These are phyloP conservation scores for Thunnus albacares DNA, from an alignment of 2,797 vertebrate species.

Conservation along the genomic window DNA sequence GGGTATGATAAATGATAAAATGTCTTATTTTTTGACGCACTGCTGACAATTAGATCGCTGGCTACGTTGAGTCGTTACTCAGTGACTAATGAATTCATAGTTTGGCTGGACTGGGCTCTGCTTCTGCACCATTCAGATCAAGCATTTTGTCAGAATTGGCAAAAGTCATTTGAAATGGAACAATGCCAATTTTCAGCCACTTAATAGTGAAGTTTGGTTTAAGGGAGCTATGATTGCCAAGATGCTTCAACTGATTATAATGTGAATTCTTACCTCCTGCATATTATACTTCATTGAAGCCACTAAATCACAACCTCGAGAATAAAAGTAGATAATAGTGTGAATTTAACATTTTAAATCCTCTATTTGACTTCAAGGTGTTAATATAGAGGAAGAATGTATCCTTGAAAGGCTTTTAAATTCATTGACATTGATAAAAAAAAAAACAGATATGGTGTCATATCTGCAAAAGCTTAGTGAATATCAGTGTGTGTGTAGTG, in stretches of 20 bases:
- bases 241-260: background rate
- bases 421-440: background rate
- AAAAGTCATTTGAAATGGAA: background rate
- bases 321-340: background rate
- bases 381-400: no score
- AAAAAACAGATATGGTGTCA: no score
- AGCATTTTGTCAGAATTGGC: background rate
- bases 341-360: no score
- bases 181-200: background rate
- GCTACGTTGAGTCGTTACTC: background rate
- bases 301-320: background rate
- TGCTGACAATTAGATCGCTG: background rate
- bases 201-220: background rate
- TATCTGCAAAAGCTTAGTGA: no score
- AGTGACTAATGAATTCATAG: background rate
- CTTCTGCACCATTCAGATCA: background rate
- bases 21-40: background rate
- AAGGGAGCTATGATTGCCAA: background rate
- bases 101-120: background rate
- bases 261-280: no score
- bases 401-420: no score
- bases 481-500: background rate
- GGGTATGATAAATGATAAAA: background rate
- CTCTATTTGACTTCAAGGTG: no score
- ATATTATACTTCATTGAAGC: background rate